Base-by-base conservation (phyloP, 2,888 invertebrate genomes). In the Phrixothrix hirtus region DNA sequence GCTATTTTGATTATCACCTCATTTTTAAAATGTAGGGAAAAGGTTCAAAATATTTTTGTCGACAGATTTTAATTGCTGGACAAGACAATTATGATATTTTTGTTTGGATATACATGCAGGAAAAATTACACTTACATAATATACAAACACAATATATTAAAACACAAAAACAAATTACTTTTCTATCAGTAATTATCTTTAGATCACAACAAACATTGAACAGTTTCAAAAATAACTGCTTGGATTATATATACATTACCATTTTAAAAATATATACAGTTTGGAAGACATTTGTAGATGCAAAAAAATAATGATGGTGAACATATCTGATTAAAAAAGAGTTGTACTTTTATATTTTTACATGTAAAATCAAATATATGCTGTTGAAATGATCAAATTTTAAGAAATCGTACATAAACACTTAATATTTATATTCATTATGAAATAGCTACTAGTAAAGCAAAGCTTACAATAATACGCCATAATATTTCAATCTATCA, bases 181-280 rank as follows among this genome's bases (percentile, higher is more conserved):
- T n/a, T 27, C 11, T 29, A 41, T 11, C 17, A 14, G 16, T 31
- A 29, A 13, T 25, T 10, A 21, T 36, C 27, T 27, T 27, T 15
- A 41, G 30, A 41, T 41, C 41, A 41, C 41, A 41, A 41, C 41
- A 41, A 41, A 17, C 21, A 10, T 10, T 12, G 11, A 13, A 34
- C 14, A 34, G 5, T 34, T 34, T 14, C 4, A 14, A 10, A 41
- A 29, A 41, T 17, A 41, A 30, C 30, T 30, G 41, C 31, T 27
- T 30, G 30, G 31, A 38, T 27, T 36, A 21, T 21, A 21, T 21
- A 5, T 5, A 21, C 21, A 21, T 5, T n/a, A 7, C 3, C 3
- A 21, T 3, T 21, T 5, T 21, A 5, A 21, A 21, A 21, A 21
- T 21, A 21, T 21, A 5, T 21, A 21, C 7, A 7, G 21, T 7